Conservation (phyloP, 2,113 vertebrate genomes). For the Rhinopomastus cyanomelas region DNA sequence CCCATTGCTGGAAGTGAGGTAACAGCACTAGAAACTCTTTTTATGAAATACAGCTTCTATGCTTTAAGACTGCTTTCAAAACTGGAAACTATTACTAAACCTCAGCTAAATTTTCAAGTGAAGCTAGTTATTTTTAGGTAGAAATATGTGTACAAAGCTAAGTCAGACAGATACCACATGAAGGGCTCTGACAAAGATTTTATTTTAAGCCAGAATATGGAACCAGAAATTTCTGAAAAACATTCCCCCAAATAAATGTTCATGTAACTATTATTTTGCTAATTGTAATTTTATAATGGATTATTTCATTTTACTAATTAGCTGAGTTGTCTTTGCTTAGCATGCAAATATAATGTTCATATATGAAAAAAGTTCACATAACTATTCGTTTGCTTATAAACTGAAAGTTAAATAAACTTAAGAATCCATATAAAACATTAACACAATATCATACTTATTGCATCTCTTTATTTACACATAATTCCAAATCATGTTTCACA, state of each 20-base stretch:
- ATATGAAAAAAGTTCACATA: not conserved
- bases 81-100: not conserved
- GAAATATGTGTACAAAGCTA: not conserved
- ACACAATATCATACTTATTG: not conserved
- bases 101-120: not conserved
- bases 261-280: not conserved
- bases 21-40: not conserved
- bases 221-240: not conserved
- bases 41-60: not conserved
- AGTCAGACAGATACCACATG: accelerated
- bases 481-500: not conserved
- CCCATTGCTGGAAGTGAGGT: not conserved
- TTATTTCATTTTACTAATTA: not conserved
- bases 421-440: not conserved
- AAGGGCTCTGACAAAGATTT: not conserved
- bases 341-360: not conserved
- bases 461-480: not conserved
- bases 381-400: not conserved
- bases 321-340: not conserved
- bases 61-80: not conserved
- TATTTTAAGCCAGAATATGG: not conserved
- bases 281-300: not conserved
- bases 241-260: not conserved
- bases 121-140: not conserved
- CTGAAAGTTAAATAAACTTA: not conserved